A percentile compares a stretch with the other conserved stretches of the same genome.
phyloP scores from a whole-genome alignment of 1,140 invertebrate genomes.

The Goniozus legneri region DNA sequence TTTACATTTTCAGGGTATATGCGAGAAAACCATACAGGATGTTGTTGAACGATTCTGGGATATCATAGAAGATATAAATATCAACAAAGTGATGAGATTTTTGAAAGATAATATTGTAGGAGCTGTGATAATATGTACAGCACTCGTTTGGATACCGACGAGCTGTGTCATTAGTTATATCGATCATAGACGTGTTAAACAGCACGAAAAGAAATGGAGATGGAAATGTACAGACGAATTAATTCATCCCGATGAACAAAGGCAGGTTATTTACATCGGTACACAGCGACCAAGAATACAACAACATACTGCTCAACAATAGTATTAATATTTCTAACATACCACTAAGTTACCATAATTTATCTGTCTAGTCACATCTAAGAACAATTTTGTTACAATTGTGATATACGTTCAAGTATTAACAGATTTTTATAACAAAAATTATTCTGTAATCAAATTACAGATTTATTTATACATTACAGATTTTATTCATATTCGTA shows the following conservation, averaged over 20 bases:
- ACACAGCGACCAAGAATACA: constrained; percentile 37
- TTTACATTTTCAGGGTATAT: constrained; percentile 68
- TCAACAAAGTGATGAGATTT: constrained; percentile 85
- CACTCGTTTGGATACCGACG: constrained; percentile 89
- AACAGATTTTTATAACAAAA: no score
- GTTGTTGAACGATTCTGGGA: constrained; percentile 95
- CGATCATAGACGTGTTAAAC: constrained; percentile 63
- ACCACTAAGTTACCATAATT: no score
- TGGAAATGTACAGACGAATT: constrained; percentile 52
- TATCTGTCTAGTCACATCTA: no score
- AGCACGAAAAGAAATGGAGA: constrained; percentile 48
- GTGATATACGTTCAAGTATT: no score
- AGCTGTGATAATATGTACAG: constrained; percentile 81
- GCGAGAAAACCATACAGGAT: constrained; percentile 92
- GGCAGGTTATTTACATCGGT: constrained; percentile 45
- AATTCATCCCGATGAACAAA: constrained; percentile 49
- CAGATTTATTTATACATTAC: no score
- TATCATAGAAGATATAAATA: constrained; percentile 94
- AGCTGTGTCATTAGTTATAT: constrained; percentile 80
- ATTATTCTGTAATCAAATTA: no score
- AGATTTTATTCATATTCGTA: no score
- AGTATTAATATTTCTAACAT: constrained; percentile 33
- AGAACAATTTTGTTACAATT: no score
- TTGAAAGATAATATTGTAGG: constrained; percentile 87
- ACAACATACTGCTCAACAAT: constrained; percentile 27